Evolutionary conservation across 2,888 invertebrate genomes (phyloP), one percentile per base, ranked within the genome.

Genomic region (Brachycybe producta): DNA sequence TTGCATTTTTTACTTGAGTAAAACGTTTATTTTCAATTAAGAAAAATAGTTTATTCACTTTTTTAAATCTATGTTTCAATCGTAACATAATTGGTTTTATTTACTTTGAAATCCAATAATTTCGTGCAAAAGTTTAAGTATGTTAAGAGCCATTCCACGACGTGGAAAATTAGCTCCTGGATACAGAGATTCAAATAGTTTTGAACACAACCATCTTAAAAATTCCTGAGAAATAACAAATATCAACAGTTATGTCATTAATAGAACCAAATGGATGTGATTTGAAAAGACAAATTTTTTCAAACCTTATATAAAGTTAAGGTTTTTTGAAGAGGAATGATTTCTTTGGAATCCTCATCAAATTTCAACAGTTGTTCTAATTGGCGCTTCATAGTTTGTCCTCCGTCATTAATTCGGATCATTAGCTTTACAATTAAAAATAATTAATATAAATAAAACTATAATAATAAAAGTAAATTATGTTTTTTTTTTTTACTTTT

Each of bases 91-190:
- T n/a, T n/a, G 8, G 11, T 11, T 41, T 8, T 41, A 28, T 27
- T 3, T 17, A 8, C 17, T 23, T 17, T 53, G 38, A 41, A 53
- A 53, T 39, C 53, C 50, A 21, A 53, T 51, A 21, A 46, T 26
- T 28, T 51, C 35, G 24, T 51, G 53, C n/a, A 53, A 30, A 21
- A 51, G 26, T 36, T 35, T 59, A 53, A n/a, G 56, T 40, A 24
- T 59, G 35, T 76, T 75, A 49, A 83, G 61, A 5, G 77, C 75
- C 2, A 75, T 70, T 41, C 69, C 68, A 24, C 79, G 71, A 1
- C 81, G 67, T 30, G 73, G 73, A 61, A 77, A 79, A 61, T 78
- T 79, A 1, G 79, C 76, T 0, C 76, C 78, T 2, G 68, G 68
- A 52, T 76, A 69, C n/a, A 82, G 60, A 58, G 75, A 75, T 4